Evolutionary conservation across 2,797 vertebrate genomes (phyloP).

Genomic region (Betta splendens): DNA sequence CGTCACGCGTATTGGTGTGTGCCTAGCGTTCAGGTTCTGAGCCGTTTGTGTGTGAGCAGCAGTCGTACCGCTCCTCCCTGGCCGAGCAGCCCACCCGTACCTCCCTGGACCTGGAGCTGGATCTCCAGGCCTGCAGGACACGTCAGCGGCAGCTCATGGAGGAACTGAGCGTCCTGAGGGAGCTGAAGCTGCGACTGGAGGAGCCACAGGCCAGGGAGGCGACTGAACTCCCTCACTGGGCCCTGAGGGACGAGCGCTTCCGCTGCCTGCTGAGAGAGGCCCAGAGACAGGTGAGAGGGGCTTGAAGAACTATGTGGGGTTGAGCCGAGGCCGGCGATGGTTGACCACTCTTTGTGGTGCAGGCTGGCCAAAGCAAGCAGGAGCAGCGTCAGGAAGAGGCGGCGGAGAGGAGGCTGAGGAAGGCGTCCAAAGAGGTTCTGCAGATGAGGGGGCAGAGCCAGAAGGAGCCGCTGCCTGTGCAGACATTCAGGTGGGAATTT

Average conservation of each 20-base stretch:
- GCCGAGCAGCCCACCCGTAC: constrained; percentile 94
- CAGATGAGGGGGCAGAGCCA: constrained; percentile 95
- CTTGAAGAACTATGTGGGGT: fast-evolving
- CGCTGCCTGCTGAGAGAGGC: constrained; percentile 90
- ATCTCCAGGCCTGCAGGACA: constrained; percentile 97
- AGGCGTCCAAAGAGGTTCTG: constrained; percentile 94
- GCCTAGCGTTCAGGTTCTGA: neutral
- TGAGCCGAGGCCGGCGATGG: neutral
- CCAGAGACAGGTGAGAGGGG: constrained; percentile 88
- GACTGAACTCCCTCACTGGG: constrained; percentile 90
- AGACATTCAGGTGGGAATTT: constrained; percentile 90
- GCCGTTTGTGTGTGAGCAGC: constrained; percentile 57
- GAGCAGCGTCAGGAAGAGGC: constrained; percentile 95
- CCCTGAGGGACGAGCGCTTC: constrained; percentile 92
- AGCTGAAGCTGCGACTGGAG: constrained; percentile 92
- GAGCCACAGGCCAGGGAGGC: constrained; percentile 87
- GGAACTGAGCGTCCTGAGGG: constrained; percentile 90
- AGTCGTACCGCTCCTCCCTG: constrained; percentile 92
- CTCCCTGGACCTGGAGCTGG: constrained; percentile 99
- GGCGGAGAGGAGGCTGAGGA: constrained; percentile 93
- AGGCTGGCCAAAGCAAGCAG: constrained; percentile 94
- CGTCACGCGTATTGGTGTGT: fast-evolving
- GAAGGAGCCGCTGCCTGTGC: constrained; percentile 95
- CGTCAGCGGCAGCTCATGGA: constrained; percentile 95
- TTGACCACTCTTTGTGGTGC: constrained; percentile 33